Evolutionary conservation across 2,797 vertebrate genomes (phyloP).

Genomic region (Rhynchonycteris naso): DNA sequence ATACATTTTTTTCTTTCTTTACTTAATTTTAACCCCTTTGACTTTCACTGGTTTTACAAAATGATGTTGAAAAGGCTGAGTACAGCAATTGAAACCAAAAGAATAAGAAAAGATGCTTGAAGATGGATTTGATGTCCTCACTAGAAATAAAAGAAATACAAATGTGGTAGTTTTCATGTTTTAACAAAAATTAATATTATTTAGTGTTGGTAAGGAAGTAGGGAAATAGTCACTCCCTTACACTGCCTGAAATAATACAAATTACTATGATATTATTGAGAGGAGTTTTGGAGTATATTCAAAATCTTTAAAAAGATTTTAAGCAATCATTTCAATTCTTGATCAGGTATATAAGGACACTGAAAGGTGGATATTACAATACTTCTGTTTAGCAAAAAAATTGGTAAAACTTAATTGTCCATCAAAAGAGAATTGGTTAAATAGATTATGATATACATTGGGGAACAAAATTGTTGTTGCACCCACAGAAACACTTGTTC

Average conservation of each 20-base stretch:
- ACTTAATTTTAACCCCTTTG: slow-evolving; percentile 41
- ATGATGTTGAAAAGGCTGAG: slow-evolving; percentile 43
- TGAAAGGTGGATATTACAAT: slow-evolving; percentile 36
- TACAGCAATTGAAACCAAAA: slow-evolving; percentile 52
- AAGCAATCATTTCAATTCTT: slow-evolving; percentile 34
- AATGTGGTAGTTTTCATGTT: slow-evolving; percentile 38
- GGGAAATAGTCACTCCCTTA: slow-evolving; percentile 2
- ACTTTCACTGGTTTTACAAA: slow-evolving; percentile 35
- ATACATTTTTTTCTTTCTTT: background rate
- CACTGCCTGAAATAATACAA: slow-evolving; percentile 11
- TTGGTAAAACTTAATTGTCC: background rate
- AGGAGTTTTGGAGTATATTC: background rate
- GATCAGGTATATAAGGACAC: background rate
- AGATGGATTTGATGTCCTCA: slow-evolving; percentile 39
- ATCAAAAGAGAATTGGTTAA: slow-evolving; percentile 49
- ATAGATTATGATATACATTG: slow-evolving; percentile 22
- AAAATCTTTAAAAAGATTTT: slow-evolving; percentile 61
- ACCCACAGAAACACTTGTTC: no score
- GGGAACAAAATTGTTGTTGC: no score
- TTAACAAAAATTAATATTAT: slow-evolving; percentile 26
- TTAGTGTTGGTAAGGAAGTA: slow-evolving; percentile 36
- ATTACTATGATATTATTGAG: slow-evolving; percentile 24
- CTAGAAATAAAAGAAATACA: slow-evolving; percentile 37
- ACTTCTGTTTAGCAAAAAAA: slow-evolving; percentile 50
- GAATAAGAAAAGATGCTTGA: slow-evolving; percentile 53